Conservation (phyloP, 53 echinoderm and acorn worm genomes). For the Stichopus horrens region DNA sequence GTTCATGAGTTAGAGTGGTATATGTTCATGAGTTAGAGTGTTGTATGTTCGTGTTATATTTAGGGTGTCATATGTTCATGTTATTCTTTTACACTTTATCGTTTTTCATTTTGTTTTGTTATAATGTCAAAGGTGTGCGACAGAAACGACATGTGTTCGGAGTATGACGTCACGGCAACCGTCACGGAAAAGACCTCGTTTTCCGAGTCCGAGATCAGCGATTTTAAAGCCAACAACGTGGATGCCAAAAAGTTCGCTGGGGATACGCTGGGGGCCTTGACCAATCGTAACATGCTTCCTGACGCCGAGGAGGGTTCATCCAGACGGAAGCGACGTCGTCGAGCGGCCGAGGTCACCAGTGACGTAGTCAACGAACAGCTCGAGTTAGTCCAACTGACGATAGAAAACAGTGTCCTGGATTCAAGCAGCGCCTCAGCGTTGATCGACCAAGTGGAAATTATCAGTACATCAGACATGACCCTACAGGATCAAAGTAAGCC, state of each 20-base stretch:
- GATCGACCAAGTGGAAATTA: slow-evolving; percentile 62
- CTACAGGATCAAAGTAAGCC: slow-evolving; percentile 73
- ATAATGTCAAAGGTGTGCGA: slow-evolving; percentile 72
- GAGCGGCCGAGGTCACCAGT: slow-evolving; percentile 50
- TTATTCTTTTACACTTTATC: too few relatives aligned
- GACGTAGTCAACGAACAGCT: slow-evolving; percentile 61
- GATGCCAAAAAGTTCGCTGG: slow-evolving; percentile 65
- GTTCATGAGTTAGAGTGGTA: too few relatives aligned
- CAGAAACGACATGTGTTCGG: slow-evolving; percentile 67
- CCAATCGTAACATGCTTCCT: slow-evolving; percentile 57
- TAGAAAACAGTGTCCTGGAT: slow-evolving; percentile 67
- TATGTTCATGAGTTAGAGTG: too few relatives aligned
- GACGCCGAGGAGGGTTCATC: slow-evolving; percentile 8
- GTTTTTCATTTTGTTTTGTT: too few relatives aligned
- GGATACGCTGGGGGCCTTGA: slow-evolving; percentile 45
- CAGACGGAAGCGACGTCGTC: slow-evolving; percentile 62
- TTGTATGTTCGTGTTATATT: too few relatives aligned
- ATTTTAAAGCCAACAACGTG: slow-evolving; percentile 61
- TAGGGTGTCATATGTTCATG: too few relatives aligned
- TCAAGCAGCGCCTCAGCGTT: slow-evolving; percentile 57
- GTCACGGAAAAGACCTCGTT: slow-evolving; percentile 59
- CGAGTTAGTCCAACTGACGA: slow-evolving; percentile 59
- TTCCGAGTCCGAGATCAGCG: slow-evolving; percentile 56
- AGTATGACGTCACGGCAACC: slow-evolving; percentile 55
- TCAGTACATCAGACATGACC: slow-evolving; percentile 61